These are phyloP conservation scores for Anthopleura xanthogrammica DNA, from an alignment of 92 coral and sea anemone genomes.

Conservation along the genomic window DNA sequence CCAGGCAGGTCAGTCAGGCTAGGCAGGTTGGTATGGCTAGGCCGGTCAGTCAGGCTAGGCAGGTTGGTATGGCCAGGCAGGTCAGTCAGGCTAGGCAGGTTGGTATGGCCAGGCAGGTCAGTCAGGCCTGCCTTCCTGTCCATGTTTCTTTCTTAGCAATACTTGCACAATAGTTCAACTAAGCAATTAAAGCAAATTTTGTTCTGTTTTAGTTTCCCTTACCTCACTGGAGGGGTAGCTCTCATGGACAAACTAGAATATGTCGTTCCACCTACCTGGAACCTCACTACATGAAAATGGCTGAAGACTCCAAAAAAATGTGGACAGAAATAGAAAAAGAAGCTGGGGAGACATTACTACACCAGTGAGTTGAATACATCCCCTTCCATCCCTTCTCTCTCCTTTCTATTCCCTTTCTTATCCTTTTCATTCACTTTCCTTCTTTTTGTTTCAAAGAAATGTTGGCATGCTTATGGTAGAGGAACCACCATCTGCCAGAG, in stretches of 20 bases:
- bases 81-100: too few relatives aligned
- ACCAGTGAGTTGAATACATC: conserved; percentile 41
- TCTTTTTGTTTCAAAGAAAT: conserved; percentile 31
- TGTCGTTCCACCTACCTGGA: conserved; percentile 62
- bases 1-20: too few relatives aligned
- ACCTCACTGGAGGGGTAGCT: conserved; percentile 93
- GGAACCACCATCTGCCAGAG: conserved; percentile 25
- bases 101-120: too few relatives aligned
- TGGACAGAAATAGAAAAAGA: conserved; percentile 74
- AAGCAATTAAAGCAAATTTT: neutral
- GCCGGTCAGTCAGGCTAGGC: too few relatives aligned
- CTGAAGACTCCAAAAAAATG: conserved; percentile 62
- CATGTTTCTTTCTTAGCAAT: too few relatives aligned
- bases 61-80: too few relatives aligned
- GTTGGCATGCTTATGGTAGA: conserved; percentile 62
- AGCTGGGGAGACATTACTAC: conserved; percentile 56
- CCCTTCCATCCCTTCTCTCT: neutral
- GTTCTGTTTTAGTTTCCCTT: conserved; percentile 60
- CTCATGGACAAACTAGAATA: conserved; percentile 92
- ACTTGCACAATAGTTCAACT: too few relatives aligned
- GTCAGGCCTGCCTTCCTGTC: too few relatives aligned
- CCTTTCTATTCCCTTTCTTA: neutral
- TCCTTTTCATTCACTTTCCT: neutral
- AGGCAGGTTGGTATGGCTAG: too few relatives aligned
- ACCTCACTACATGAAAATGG: conserved; percentile 65